Base-by-base conservation (phyloP, 1,140 invertebrate genomes). In the Drosophila sp. region DNA sequence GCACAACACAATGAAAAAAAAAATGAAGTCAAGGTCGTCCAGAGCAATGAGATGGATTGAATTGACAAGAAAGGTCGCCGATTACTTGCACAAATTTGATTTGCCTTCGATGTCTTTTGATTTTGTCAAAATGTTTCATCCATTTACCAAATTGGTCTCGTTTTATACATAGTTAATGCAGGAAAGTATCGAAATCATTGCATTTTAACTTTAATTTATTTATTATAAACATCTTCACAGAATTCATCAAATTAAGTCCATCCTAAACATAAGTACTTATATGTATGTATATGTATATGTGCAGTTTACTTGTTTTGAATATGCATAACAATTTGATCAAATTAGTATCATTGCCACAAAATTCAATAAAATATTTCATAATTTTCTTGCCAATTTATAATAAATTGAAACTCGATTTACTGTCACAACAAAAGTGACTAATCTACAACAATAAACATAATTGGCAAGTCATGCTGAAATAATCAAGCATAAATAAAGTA, bases 1-100 rank as follows among this genome's bases (percentile, higher is more conserved):
- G 3, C 23, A 27, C 23, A 50, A 23, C 35, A 38, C 35, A 38
- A 38, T 8, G 11, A 11, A 4, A 47, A 47, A 47, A 41, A 32
- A 57, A 68, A 38, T 17, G 17, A 54, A 75, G 77, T 85, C 81
- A 85, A 85, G 81, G 81, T 80, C 80, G 66, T 50, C 8, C 3
- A 6, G 1, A 44, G 5, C 33, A 47, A 44, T 55, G 50, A 72
- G 27, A 35, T 40, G 29, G 60, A 62, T 32, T 25, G 7, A 33
- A 68, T 29, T 30, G 10, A 35, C 41, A 38, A 56, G 10, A 10
- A 63, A 56, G n/a, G 50, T 65, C 63, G 47, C 32, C 32, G 44
- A 55, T 29, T 41, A 44, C 23, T 7, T 6, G 25, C 32, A 29
- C 17, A 60, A 30, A 47, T 44, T 25, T 62, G 60, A 41, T 62